phyloP scores from a whole-genome alignment of 2,113 vertebrate species.

The Lophius piscatorius region DNA sequence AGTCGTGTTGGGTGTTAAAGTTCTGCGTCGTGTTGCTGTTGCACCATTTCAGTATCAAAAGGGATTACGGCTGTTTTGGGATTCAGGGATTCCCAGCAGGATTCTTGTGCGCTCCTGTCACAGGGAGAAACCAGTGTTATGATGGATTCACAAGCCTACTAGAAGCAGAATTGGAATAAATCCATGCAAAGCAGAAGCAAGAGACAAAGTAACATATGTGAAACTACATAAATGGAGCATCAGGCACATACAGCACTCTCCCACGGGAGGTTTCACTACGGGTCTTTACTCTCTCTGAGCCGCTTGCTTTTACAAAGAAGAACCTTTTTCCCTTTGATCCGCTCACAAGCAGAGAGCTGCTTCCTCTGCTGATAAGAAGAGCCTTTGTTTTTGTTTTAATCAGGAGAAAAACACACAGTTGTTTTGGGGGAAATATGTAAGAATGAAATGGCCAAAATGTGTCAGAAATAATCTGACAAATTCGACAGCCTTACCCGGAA shows the following conservation, averaged over 20 bases:
- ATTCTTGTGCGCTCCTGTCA: slow-evolving; percentile 27
- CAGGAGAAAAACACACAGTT: no score
- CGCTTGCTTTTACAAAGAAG: slow-evolving; percentile 26
- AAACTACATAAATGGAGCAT: slow-evolving; percentile 24
- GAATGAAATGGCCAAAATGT: neutral
- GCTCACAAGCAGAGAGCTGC: slow-evolving; percentile 37
- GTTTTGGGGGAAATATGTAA: neutral
- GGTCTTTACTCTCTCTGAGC: slow-evolving; percentile 9
- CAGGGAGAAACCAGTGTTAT: slow-evolving; percentile 14
- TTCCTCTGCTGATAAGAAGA: slow-evolving; percentile 66
- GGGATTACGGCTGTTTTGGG: slow-evolving; percentile 7
- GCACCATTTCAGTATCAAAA: no score
- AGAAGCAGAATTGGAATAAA: slow-evolving; percentile 22
- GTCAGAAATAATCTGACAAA: no score
- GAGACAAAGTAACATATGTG: slow-evolving; percentile 25
- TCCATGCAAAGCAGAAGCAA: slow-evolving; percentile 13
- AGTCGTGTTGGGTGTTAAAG: no score
- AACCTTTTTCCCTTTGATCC: slow-evolving; percentile 36
- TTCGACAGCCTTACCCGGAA: slow-evolving; percentile 47
- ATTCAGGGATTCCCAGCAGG: slow-evolving; percentile 24
- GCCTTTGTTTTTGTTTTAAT: slow-evolving; percentile 64
- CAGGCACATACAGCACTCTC: slow-evolving; percentile 17
- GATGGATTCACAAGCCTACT: slow-evolving; percentile 41
- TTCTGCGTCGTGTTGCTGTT: no score
- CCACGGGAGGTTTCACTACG: slow-evolving; percentile 13